phyloP scores from a whole-genome alignment of 2,888 invertebrate genomes.

The Podotricha telesiphe region DNA sequence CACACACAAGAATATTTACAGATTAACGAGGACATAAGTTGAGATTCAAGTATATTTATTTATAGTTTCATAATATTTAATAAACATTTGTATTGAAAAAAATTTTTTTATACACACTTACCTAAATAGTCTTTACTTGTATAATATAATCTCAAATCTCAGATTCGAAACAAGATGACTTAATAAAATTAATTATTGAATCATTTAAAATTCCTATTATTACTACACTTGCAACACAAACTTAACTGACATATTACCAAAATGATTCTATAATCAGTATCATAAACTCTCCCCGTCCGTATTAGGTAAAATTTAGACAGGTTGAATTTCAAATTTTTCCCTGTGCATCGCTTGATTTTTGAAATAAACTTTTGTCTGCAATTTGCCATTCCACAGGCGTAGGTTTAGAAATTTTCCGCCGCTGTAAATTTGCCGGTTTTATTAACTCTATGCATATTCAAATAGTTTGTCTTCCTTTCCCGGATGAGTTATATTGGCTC shows the following conservation, averaged over 20 bases:
- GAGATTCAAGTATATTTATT: too few relatives aligned
- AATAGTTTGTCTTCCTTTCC: conserved; percentile 62
- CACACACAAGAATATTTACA: too few relatives aligned
- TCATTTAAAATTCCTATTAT: too few relatives aligned
- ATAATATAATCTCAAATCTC: too few relatives aligned
- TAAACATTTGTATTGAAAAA: too few relatives aligned
- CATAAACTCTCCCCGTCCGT: conserved; percentile 37
- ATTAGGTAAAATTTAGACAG: conserved; percentile 39
- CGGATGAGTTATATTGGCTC: conserved; percentile 50
- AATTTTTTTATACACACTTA: too few relatives aligned
- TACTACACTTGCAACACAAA: not conserved
- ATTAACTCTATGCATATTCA: conserved; percentile 72
- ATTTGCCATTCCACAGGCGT: conserved; percentile 62
- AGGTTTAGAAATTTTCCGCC: conserved; percentile 55
- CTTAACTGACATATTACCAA: not conserved
- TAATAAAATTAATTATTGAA: too few relatives aligned
- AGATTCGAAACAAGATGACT: too few relatives aligned
- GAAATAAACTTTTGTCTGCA: conserved; percentile 67
- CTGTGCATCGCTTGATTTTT: conserved; percentile 66
- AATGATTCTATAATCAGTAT: conserved; percentile 33
- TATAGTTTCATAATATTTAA: too few relatives aligned
- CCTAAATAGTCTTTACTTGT: too few relatives aligned
- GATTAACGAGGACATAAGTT: too few relatives aligned
- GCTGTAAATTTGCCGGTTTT: conserved; percentile 60
- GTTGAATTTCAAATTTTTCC: conserved; percentile 65